A percentile compares a stretch with the other conserved stretches of the same genome.
Evolutionary conservation across 2,113 vertebrate species (phyloP).

Genomic region (Otocyon megalotis): DNA sequence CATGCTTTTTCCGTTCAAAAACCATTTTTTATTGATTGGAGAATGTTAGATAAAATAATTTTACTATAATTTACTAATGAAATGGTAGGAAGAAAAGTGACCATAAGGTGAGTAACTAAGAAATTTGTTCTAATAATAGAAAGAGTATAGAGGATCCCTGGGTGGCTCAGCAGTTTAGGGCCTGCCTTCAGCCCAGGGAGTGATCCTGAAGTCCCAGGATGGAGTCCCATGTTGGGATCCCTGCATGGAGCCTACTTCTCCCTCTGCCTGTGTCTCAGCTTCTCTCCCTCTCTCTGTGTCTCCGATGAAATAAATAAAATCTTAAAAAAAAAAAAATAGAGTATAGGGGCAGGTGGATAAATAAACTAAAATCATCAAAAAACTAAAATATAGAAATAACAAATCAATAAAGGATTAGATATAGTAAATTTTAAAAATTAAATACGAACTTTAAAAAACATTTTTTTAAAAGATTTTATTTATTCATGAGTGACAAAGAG

Average conservation of each 20-base stretch:
- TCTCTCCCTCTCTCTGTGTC: no score
- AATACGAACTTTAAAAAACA: constrained; percentile 54
- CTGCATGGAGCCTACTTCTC: no score
- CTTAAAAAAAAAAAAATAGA: not conserved
- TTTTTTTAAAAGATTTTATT: not conserved
- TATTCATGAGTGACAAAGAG: no score
- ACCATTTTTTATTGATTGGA: not conserved
- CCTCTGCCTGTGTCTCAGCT: no score
- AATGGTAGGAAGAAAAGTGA: constrained; percentile 25
- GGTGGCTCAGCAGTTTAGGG: no score
- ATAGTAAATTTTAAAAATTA: not conserved
- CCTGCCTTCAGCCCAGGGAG: no score
- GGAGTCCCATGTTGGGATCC: no score
- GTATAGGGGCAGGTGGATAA: not conserved
- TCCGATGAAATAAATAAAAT: no score
- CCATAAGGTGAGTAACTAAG: not conserved
- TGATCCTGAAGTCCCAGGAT: no score
- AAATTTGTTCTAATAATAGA: constrained; percentile 9
- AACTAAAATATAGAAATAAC: constrained; percentile 6
- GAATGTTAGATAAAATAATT: constrained; percentile 35
- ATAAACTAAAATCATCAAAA: not conserved
- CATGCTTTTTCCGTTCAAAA: not conserved
- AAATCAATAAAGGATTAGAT: constrained; percentile 12
- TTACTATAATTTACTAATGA: constrained; percentile 24
- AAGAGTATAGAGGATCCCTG: not conserved